phyloP scores from a whole-genome alignment of 2,113 vertebrate species.

The Sebastes schlegelii region DNA sequence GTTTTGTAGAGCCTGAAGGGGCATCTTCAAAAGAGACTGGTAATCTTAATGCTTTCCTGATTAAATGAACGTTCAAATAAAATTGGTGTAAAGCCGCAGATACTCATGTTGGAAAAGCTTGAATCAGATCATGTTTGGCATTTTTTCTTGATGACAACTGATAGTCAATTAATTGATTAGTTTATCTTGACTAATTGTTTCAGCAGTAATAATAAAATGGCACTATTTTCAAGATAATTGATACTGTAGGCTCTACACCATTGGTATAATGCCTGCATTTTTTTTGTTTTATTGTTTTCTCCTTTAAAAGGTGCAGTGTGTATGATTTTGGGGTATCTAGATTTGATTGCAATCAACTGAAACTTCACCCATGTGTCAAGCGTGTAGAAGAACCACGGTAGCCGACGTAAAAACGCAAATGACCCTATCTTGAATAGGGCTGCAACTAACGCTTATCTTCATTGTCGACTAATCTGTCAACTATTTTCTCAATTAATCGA shows the following conservation, averaged over 20 bases:
- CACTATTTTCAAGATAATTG: background rate
- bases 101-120: background rate
- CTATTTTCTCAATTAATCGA: too few species aligned
- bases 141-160: too few species aligned
- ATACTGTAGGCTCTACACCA: background rate
- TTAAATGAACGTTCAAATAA: background rate
- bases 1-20: too few species aligned
- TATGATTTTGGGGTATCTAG: too few species aligned
- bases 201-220: background rate
- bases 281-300: background rate
- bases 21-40: background rate
- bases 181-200: background rate
- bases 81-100: background rate
- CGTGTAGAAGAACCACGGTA: too few species aligned
- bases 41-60: background rate
- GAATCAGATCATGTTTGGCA: background rate
- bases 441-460: too few species aligned
- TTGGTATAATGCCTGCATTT: background rate
- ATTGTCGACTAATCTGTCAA: too few species aligned
- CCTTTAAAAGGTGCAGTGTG: background rate
- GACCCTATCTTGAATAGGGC: too few species aligned
- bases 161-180: too few species aligned
- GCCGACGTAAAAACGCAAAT: too few species aligned
- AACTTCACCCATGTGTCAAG: too few species aligned
- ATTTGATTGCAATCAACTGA: too few species aligned